Base-by-base conservation (phyloP, 1,140 invertebrate genomes). In the Pogonomyrmex californicus region DNA sequence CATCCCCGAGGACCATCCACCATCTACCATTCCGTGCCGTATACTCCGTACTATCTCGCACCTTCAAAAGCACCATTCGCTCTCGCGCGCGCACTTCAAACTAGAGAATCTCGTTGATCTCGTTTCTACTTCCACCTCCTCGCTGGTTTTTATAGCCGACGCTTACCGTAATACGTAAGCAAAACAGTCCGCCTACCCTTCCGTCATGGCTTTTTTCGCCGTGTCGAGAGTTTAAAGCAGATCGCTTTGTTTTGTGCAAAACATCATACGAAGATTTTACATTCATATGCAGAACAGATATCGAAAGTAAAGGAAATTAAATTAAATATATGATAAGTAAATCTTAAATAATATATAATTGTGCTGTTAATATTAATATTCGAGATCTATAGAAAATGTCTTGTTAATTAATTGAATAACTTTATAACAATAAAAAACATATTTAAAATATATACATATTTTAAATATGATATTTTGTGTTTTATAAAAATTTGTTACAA, bases 1-100 rank as follows among this genome's bases (percentile, higher is more conserved):
- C 86, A 54, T 65, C 73, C 78, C 88, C 87, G 73, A 54, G 66
- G 41, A 51, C 88, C 91, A 82, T 83, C 90, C 91, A 75, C 89
- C 86, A 89, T 90, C 90, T 66, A 82, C 86, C 17, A 85, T 81
- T 87, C 56, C 33, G 41, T 76, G 54, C 56, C 44, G 41, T 36
- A 51, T 78, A 44, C 51, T 76, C 14, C 66, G 51, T 47, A 41
- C 81, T 87, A 90, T 90, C 88, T 90, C 81, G 81, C 88, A 38
- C 81, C 81, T 90, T 86, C 76, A 56, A 79, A 85, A 65, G 56
- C 60, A 54, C n/a, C 60, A 7, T 38, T 51, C 10, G 14, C 36
- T 38, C 30, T 17, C 75, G 77, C 79, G 62, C 62, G 38, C 41
- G 49, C 12, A 33, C 58, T 87, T 86, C 79, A 73, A 85, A n/a